Evolutionary conservation across 2,797 vertebrate genomes (phyloP).

Genomic region (Danio jaintianensis): DNA sequence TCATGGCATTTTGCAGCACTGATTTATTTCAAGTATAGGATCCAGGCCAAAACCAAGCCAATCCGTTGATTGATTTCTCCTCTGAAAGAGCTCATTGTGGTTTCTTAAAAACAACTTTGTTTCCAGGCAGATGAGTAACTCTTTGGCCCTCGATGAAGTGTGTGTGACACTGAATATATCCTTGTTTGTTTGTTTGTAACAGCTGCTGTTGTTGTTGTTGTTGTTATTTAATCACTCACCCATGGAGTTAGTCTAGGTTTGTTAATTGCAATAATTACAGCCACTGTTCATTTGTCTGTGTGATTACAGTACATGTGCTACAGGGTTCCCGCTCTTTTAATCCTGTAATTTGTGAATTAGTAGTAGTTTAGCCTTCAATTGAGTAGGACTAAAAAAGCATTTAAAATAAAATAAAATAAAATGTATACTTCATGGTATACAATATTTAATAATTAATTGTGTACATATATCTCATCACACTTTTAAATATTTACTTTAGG

Average conservation of each 20-base stretch:
- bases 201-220: slow-evolving; percentile 50
- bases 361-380: slow-evolving; percentile 35
- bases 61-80: neutral
- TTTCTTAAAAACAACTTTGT: neutral
- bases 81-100: neutral
- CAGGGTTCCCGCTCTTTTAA: slow-evolving; percentile 42
- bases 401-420: too few relatives aligned
- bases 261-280: slow-evolving; percentile 64
- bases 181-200: slow-evolving; percentile 52
- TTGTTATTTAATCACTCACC: slow-evolving; percentile 56
- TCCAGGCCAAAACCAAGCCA: neutral
- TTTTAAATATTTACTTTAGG: too few relatives aligned
- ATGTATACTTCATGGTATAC: too few relatives aligned
- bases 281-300: slow-evolving; percentile 47
- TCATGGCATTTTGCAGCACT: slow-evolving; percentile 10
- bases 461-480: too few relatives aligned
- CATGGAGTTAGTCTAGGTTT: slow-evolving; percentile 53
- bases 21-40: neutral
- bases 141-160: neutral
- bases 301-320: slow-evolving; percentile 52
- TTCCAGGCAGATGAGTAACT: neutral
- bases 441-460: too few relatives aligned
- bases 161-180: slow-evolving; percentile 8
- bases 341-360: slow-evolving; percentile 57
- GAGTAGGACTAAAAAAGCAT: neutral